A percentile compares a stretch with the other conserved stretches of the same genome.
These are phyloP conservation scores for Lindbergichthys nudifrons DNA, from an alignment of 2,797 vertebrate genomes.

Conservation along the genomic window DNA sequence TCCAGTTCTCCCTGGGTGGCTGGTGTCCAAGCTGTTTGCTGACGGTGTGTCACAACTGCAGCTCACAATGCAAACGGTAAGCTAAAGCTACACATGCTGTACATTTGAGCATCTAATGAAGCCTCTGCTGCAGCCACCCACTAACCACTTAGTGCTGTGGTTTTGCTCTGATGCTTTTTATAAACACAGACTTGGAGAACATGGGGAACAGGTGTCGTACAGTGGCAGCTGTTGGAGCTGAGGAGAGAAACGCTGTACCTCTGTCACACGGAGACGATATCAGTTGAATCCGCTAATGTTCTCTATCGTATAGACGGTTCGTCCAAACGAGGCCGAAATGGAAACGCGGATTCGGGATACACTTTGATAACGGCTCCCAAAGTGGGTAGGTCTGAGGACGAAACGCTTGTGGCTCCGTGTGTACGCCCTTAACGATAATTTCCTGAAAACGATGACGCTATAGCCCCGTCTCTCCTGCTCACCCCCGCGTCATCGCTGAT, in stretches of 20 bases:
- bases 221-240: constrained; percentile 38
- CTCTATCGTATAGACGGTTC: too few relatives aligned
- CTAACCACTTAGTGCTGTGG: constrained; percentile 60
- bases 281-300: too few relatives aligned
- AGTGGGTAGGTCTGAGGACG: too few relatives aligned
- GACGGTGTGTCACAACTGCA: constrained; percentile 56
- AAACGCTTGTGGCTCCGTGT: too few relatives aligned
- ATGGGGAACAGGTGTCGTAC: constrained; percentile 64
- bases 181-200: constrained; percentile 68
- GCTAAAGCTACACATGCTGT: constrained; percentile 15
- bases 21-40: constrained; percentile 68
- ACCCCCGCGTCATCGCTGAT: too few relatives aligned
- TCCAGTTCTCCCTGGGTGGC: constrained; percentile 68
- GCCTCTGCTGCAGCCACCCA: constrained; percentile 55
- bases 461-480: too few relatives aligned
- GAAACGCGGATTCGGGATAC: too few relatives aligned
- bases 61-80: constrained; percentile 42
- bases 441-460: too few relatives aligned
- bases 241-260: constrained; percentile 30
- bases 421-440: too few relatives aligned
- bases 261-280: background rate
- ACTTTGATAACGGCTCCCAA: too few relatives aligned
- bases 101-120: constrained; percentile 50
- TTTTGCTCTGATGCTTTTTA: constrained; percentile 66
- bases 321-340: too few relatives aligned